Evolutionary conservation across 2,113 vertebrate species (phyloP), one percentile per base, ranked within the genome.

Genomic region (Himantopus leucocephalus): DNA sequence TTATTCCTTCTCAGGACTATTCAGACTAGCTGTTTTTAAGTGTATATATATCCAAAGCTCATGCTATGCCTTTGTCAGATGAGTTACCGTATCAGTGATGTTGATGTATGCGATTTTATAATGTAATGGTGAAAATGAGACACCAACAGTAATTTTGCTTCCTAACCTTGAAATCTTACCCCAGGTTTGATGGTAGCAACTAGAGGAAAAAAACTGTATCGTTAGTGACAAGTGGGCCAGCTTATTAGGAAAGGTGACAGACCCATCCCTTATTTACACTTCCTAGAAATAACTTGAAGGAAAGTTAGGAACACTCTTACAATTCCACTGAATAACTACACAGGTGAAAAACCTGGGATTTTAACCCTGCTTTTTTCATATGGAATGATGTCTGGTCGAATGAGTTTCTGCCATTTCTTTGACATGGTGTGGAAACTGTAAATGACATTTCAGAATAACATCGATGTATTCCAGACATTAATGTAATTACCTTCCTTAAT

Each of bases 31-130:
- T 23, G 29, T 6, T 82, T 59, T 41, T 62, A 48, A 78, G 6
- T 2, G 29, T 5, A 9, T 15, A 14, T 66, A 14, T 66, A 32
- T 30, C 30, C 13, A 34, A 59, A 83, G 52, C 37, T 85, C 27
- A 6, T 6, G 17, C 0, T 3, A 3, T 1, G 29, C 27, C 58
- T 64, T 15, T 32, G 21, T n/a, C 20, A 2, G 19, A 19, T 7
- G 4, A 34, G 27, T 52, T 18, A 14, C 22, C 8, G 6, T 32
- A 18, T 83, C 39, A 52, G 29, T 16, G 2, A 2, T 14, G 23
- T 5, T 37, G 30, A 27, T 6, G 5, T 6, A 5, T 1, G 7
- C 70, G 34, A 55, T 71, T 22, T 52, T 85, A 8, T 34, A 20
- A 2, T 9, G 21, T 23, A 47, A 47, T 16, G 18, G 12, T 27